Base-by-base conservation (phyloP, 2,888 invertebrate genomes). In the Lymantria monacha region DNA sequence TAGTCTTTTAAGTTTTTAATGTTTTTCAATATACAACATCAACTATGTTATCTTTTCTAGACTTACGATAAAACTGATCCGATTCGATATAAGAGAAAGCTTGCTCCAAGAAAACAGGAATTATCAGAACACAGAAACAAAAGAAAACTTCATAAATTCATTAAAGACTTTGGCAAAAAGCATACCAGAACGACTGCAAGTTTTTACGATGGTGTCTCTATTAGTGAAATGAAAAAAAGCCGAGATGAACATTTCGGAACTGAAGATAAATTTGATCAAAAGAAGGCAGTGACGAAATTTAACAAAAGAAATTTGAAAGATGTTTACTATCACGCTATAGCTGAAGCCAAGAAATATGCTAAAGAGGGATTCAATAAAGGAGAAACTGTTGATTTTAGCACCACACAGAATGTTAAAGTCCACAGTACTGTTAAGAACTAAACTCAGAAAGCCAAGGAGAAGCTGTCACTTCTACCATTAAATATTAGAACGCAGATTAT, bases 301-400 rank as follows among this genome's bases (percentile, higher is more conserved):
- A 2, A 30, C 5, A 51, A 42, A 7, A 74, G 75, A 14, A 81
- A 80, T 57, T 48, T 81, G 0, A 66, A 70, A 52, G 79, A 83
- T 51, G 70, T 83, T 0, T 81, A 82, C 42, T 79, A 72, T 36
- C 75, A 70, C 54, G 79, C 81, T 0, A 9, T 82, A 0, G 65
- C 60, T 1, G 79, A 78, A 5, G 72, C 79, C 0, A 80, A 75
- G 13, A 78, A 77, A 33, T 42, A 45, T 11, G 62, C 77, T 0
- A 71, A 75, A 0, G 36, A 14, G 15, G 15, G 41, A 1, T 7
- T 14, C 9, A 38, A 38, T 8, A 41, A 13, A 14, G 14, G 9
- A 10, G 9, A 47, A 8, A 42, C 9, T 0, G 15, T 30, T 14
- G 37, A 11, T 30, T 43, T 30, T 38, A 44, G 48, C 31, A 44